Evolutionary conservation across 1,140 invertebrate species (phyloP).

Genomic region (Riptortus pedestris): DNA sequence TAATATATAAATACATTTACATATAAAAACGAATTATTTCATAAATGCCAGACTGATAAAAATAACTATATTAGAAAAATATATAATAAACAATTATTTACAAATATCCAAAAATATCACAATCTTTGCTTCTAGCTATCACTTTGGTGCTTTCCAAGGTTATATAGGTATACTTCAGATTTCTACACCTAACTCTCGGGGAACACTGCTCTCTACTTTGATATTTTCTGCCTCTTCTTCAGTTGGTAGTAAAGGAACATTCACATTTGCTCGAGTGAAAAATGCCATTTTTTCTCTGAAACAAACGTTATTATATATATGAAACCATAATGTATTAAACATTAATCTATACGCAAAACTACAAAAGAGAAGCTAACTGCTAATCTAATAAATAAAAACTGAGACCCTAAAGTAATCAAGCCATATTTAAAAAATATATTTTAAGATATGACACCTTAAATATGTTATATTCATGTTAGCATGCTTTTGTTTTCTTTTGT

Average conservation of each 20-base stretch:
- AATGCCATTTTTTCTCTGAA: slow-evolving; percentile 90
- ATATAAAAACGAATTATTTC: slow-evolving; percentile 12
- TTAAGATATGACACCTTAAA: too few relatives aligned
- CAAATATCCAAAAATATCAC: slow-evolving; percentile 24
- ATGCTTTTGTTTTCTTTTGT: too few relatives aligned
- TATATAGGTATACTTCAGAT: slow-evolving; percentile 10
- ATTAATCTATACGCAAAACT: too few relatives aligned
- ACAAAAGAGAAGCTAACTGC: too few relatives aligned
- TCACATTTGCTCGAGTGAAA: slow-evolving; percentile 69
- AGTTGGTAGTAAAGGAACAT: slow-evolving; percentile 61
- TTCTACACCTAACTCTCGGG: slow-evolving; percentile 11
- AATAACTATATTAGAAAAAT: slow-evolving; percentile 19
- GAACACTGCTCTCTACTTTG: slow-evolving; percentile 5
- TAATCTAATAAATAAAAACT: too few relatives aligned
- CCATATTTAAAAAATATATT: background rate
- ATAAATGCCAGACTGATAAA: slow-evolving; percentile 6
- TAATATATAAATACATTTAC: slow-evolving; percentile 8
- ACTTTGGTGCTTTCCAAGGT: slow-evolving; percentile 24
- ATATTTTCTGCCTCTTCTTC: slow-evolving; percentile 38
- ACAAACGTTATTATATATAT: slow-evolving; percentile 11
- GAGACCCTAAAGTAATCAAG: too few relatives aligned
- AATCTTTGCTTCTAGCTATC: slow-evolving; percentile 25
- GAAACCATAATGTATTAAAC: too few relatives aligned
- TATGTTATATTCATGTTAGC: too few relatives aligned
- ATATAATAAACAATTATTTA: slow-evolving; percentile 14